Percentiles rank a stretch among this genome's conserved stretches.
Conservation (phyloP, 2,797 vertebrate genomes). For the Potorous gilbertii region DNA sequence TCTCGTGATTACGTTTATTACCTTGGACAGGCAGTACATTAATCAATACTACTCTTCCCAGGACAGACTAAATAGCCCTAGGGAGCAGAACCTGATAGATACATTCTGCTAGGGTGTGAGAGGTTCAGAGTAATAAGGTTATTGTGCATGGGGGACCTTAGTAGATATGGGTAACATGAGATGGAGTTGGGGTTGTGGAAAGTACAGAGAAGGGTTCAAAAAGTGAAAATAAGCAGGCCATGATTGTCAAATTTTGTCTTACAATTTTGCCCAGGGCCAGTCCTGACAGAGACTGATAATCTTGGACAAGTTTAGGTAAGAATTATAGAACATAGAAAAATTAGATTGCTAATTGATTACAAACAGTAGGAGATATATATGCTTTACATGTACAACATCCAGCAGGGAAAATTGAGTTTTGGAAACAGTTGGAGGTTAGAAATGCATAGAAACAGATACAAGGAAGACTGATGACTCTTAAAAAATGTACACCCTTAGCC, state of each 20-base stretch:
- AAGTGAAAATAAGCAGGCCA: conserved; percentile 19
- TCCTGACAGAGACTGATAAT: conserved; percentile 1
- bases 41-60: not conserved
- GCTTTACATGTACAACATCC: not conserved
- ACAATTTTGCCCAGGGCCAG: conserved; percentile 6
- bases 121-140: not conserved
- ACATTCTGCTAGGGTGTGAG: not conserved
- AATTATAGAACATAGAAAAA: conserved; percentile 46
- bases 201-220: conserved; percentile 15
- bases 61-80: not conserved
- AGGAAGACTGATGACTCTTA: conserved; percentile 1
- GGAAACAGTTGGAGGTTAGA: conserved; percentile 14
- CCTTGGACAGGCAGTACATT: not conserved
- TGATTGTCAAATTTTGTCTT: not conserved
- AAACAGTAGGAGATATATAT: conserved; percentile 16
- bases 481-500: not conserved
- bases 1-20: not conserved
- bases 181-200: not conserved
- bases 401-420: conserved; percentile 40
- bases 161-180: not conserved
- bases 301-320: conserved; percentile 24
- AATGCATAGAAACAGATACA: not conserved
- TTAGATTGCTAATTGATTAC: conserved; percentile 19
- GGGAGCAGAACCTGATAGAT: not conserved
- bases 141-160: not conserved